A percentile compares a stretch with the other conserved stretches of the same genome.
phyloP scores from a whole-genome alignment of 2,797 vertebrate genomes.

The Microctenopoma stevenorrisi region DNA sequence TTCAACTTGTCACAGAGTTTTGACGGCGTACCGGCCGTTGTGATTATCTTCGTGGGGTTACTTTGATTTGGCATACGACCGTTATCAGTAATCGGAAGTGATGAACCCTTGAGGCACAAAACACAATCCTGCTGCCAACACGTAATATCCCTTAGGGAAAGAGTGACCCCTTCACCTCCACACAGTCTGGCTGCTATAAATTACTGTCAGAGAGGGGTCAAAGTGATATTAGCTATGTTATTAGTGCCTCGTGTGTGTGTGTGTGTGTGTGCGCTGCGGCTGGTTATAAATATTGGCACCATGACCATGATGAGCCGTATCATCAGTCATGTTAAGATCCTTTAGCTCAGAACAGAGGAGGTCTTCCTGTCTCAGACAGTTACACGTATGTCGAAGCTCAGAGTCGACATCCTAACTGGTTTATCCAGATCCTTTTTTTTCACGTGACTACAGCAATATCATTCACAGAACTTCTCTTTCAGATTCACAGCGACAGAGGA shows the following conservation, averaged over 20 bases:
- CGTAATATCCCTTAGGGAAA: constrained; percentile 48
- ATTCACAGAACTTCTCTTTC: constrained; percentile 4
- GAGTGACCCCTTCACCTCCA: constrained; percentile 67
- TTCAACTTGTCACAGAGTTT: constrained; percentile 30
- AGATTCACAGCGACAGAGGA: neutral
- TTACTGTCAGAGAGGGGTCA: constrained; percentile 33
- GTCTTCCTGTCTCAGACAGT: constrained; percentile 24
- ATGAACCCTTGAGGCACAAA: constrained; percentile 51
- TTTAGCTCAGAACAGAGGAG: constrained; percentile 33
- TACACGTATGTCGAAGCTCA: constrained; percentile 11
- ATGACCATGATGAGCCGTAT: constrained; percentile 15
- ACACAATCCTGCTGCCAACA: constrained; percentile 62
- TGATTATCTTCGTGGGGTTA: constrained; percentile 34
- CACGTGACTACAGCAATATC: neutral
- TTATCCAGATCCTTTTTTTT: neutral
- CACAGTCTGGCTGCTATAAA: constrained; percentile 57
- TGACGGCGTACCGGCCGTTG: constrained; percentile 17
- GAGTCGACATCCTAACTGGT: neutral
- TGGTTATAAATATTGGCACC: constrained; percentile 51
- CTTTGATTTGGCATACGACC: constrained; percentile 46
- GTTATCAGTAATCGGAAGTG: constrained; percentile 42
- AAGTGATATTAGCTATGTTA: constrained; percentile 36
- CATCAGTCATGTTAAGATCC: constrained; percentile 37
- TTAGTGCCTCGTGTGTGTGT: constrained; percentile 38
- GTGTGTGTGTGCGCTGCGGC: constrained; percentile 13